Evolutionary conservation across 2,113 vertebrate species (phyloP), one percentile per base, ranked within the genome.

Genomic region (Spheniscus mendiculus): DNA sequence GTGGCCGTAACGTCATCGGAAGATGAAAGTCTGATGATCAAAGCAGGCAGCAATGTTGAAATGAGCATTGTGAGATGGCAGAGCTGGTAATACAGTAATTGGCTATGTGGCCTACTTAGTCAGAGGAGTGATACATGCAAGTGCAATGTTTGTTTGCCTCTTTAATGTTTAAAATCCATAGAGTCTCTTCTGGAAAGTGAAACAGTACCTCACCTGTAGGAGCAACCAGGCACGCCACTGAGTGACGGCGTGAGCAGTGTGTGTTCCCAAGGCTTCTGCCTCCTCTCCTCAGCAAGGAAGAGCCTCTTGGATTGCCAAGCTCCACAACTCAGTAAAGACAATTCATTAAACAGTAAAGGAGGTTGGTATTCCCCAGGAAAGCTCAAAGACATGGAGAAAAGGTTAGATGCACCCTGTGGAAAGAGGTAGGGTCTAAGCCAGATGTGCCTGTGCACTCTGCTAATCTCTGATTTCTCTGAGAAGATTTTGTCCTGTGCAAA

Each of bases 1-100:
- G 96, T 97, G 93, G 90, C 93, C 34, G 4, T 53, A 96, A 87
- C 90, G 1, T 95, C 92, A 83, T 61, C 1, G 0, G 53, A 49
- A 97, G 97, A 97, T 97, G 96, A 97, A 97, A 97, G 97, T 70
- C 36, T 93, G 95, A 67, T 97, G 97, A 97, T 97, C 97, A 97
- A 97, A 97, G 97, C 89, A 91, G 94, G 93, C 93, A 85, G 93
- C 87, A 26, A 12, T 58, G 95, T 85, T 95, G 90, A 94, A 90
- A 91, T 83, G 95, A 97, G 95, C 93, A 53, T 76, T 87, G 76
- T 89, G 96, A 93, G 96, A 80, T 94, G 97, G 84, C 83, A 83
- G 87, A 85, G 89, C 94, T 94, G 81, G 93, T 97, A 77, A 69
- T 95, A 61, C 84, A 90, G 94, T 96, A 96, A 97, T 96, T 96